A percentile compares a stretch with the other conserved stretches of the same genome.
Evolutionary conservation across 1,140 invertebrate species (phyloP).

Genomic region (Sminthurides bifidus): DNA sequence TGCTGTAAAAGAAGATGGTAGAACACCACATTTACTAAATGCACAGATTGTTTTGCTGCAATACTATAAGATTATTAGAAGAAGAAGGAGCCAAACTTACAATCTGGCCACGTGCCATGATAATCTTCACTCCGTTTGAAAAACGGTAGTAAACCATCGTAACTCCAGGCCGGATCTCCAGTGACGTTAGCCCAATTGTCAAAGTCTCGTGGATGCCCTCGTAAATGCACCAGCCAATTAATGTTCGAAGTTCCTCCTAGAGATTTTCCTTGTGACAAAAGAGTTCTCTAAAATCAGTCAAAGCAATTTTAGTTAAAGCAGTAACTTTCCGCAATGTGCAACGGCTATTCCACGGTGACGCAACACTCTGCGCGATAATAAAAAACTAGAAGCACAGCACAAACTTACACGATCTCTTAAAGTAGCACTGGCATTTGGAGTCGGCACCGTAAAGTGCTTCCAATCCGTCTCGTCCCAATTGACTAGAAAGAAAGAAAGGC

Average conservation of each 20-base stretch:
- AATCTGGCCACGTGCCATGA: conserved; percentile 18
- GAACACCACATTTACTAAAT: no score
- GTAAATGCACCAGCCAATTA: conserved; percentile 53
- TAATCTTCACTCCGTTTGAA: conserved; percentile 42
- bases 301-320: not conserved
- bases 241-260: conserved; percentile 42
- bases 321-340: no score
- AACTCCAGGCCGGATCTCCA: conserved; percentile 34
- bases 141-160: conserved; percentile 43
- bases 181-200: conserved; percentile 45
- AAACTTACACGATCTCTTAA: conserved; percentile 7
- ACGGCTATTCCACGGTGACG: not conserved
- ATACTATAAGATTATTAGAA: no score
- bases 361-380: conserved; percentile 18
- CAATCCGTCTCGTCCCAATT: conserved; percentile 56
- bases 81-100: conserved; percentile 13
- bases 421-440: conserved; percentile 40
- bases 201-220: conserved; percentile 52
- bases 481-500: conserved; percentile 38
- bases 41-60: no score
- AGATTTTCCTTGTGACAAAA: conserved; percentile 35
- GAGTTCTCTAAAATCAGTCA: not conserved
- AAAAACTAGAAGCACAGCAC: conserved; percentile 13
- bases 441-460: conserved; percentile 50
- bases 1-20: not conserved